phyloP scores from a whole-genome alignment of 2,113 vertebrate genomes.

The Zosterops lateralis region DNA sequence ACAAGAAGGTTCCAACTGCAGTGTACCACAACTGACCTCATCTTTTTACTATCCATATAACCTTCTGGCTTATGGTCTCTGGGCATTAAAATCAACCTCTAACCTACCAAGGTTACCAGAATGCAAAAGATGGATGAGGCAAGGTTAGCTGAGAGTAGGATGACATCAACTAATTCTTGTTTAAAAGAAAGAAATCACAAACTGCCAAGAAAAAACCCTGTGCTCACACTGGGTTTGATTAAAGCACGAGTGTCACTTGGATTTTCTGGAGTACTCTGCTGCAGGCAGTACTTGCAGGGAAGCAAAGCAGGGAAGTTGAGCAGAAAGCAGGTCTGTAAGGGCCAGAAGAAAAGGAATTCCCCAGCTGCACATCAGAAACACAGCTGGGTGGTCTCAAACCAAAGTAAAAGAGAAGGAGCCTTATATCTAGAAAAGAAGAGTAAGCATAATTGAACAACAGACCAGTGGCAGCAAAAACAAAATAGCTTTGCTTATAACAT shows the following conservation, averaged over 20 bases:
- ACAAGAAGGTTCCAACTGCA: background rate
- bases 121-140: background rate
- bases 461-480: background rate
- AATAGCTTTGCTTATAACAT: background rate
- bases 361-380: background rate
- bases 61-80: background rate
- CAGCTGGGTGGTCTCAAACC: background rate
- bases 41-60: background rate
- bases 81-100: background rate
- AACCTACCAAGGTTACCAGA: background rate
- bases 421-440: background rate
- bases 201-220: background rate
- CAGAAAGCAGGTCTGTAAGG: background rate
- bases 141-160: background rate
- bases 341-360: background rate
- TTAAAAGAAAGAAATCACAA: background rate
- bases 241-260: background rate
- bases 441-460: background rate
- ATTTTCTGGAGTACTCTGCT: background rate
- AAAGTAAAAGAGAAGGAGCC: background rate
- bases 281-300: background rate
- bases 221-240: background rate
- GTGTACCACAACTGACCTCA: background rate
- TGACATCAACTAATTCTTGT: background rate
- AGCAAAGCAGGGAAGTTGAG: background rate